Conservation (phyloP, 2,113 vertebrate genomes). For the Glaucomys volans region DNA sequence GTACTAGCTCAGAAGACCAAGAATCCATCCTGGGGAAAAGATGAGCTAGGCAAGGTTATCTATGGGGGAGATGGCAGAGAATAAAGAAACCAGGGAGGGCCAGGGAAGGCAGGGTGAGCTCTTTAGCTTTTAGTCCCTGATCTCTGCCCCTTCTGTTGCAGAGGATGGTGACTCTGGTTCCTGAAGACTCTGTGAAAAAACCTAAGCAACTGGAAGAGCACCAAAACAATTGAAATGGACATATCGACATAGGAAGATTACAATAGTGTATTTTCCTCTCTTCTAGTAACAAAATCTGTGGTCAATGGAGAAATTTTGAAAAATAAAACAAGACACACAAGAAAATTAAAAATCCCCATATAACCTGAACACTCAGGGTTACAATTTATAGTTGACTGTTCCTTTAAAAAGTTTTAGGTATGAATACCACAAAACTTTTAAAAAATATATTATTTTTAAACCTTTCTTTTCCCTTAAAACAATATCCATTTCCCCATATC, state of each 20-base stretch:
- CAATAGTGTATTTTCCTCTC: not conserved
- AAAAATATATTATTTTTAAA: not conserved
- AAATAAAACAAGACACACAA: not conserved
- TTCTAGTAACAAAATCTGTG: not conserved
- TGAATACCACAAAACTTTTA: not conserved
- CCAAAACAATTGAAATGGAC: not conserved
- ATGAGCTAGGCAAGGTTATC: no score
- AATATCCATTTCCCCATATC: not conserved
- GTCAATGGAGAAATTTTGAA: not conserved
- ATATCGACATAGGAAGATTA: not conserved
- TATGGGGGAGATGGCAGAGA: not conserved
- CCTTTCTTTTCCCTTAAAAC: not conserved
- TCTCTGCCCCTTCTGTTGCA: no score
- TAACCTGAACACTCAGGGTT: not conserved
- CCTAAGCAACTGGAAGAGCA: not conserved
- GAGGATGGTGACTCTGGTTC: no score
- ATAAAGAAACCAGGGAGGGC: not conserved
- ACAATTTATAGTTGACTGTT: not conserved
- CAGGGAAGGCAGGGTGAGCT: rapidly evolving
- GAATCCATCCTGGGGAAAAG: no score
- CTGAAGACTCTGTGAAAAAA: not conserved
- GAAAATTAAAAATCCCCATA: not conserved
- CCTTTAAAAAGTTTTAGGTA: not conserved
- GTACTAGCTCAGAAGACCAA: not conserved
- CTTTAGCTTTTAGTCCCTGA: not conserved